Evolutionary conservation across 23 tunicate species (phyloP).

Genomic region (Trididemnum nubilum): DNA sequence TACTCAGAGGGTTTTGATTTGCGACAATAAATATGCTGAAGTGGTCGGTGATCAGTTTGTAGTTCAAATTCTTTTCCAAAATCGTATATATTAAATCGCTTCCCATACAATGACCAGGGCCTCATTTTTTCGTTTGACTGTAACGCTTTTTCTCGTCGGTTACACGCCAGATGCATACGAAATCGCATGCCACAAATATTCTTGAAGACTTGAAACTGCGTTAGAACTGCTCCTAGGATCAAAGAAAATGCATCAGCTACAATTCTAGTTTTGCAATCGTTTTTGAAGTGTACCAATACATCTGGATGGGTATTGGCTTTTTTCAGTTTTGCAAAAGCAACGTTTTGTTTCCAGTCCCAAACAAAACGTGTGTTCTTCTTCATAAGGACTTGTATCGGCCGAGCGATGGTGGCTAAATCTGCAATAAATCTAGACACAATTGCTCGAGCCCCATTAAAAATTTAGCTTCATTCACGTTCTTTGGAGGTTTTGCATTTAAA

Average conservation of each 20-base stretch:
- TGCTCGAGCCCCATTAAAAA: conserved; percentile 27
- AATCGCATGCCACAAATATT: conserved; percentile 4
- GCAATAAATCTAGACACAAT: conserved; percentile 27
- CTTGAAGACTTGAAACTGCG: conserved; percentile 20
- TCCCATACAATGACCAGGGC: conserved; percentile 35
- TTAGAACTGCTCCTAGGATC: conserved; percentile 7
- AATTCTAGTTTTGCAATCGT: conserved; percentile 15
- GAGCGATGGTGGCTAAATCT: conserved; percentile 31
- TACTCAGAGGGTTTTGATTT: conserved; percentile 35
- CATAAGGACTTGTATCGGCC: conserved; percentile 17
- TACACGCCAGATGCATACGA: conserved; percentile 21
- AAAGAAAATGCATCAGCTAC: conserved; percentile 20
- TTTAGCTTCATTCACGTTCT: conserved; percentile 25
- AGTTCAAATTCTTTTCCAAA: conserved; percentile 36
- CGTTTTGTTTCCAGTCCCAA: conserved; percentile 11
- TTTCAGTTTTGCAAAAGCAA: conserved; percentile 9
- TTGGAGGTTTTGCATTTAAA: conserved; percentile 26
- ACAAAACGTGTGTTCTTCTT: neutral
- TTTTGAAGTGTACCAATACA: conserved; percentile 1
- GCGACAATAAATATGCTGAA: neutral
- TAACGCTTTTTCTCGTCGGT: conserved; percentile 1
- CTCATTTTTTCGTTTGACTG: conserved; percentile 30
- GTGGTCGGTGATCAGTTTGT: conserved; percentile 25
- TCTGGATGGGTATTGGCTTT: neutral
- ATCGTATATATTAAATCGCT: conserved; percentile 21